phyloP scores from a whole-genome alignment of 2,797 vertebrate genomes.

The Lacerta agilis region DNA sequence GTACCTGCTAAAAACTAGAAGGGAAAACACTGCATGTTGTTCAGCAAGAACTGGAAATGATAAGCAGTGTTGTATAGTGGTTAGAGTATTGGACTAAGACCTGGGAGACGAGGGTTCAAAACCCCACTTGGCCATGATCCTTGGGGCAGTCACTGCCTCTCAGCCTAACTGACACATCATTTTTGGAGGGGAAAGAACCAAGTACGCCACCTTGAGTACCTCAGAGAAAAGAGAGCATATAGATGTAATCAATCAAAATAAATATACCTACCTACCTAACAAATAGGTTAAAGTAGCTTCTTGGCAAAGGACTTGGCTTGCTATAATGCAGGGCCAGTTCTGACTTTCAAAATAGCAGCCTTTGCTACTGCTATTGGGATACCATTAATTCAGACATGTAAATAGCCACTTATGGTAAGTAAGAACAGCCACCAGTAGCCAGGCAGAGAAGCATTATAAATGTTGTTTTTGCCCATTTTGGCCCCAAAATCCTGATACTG shows the following conservation, averaged over 20 bases:
- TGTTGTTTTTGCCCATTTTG: background rate
- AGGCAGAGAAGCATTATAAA: background rate
- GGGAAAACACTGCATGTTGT: background rate
- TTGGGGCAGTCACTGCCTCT: too few species aligned
- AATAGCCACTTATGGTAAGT: background rate
- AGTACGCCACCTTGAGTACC: too few species aligned
- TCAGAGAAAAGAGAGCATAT: too few species aligned
- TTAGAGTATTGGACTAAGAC: too few species aligned
- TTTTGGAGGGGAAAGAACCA: too few species aligned
- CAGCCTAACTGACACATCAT: too few species aligned
- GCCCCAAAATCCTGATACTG: background rate
- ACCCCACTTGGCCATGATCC: too few species aligned
- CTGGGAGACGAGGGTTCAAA: too few species aligned
- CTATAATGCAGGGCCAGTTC: background rate
- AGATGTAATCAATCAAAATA: too few species aligned
- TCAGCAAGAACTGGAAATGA: background rate
- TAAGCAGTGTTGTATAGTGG: background rate
- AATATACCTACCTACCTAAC: background rate
- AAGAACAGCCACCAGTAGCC: background rate
- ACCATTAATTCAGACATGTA: background rate
- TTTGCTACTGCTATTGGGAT: background rate
- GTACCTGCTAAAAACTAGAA: conserved; percentile 44
- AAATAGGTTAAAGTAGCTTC: rapidly evolving
- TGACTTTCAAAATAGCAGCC: background rate
- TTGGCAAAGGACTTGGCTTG: background rate